Evolutionary conservation across 1,140 invertebrate species (phyloP).

Genomic region (Tenebrio molitor): DNA sequence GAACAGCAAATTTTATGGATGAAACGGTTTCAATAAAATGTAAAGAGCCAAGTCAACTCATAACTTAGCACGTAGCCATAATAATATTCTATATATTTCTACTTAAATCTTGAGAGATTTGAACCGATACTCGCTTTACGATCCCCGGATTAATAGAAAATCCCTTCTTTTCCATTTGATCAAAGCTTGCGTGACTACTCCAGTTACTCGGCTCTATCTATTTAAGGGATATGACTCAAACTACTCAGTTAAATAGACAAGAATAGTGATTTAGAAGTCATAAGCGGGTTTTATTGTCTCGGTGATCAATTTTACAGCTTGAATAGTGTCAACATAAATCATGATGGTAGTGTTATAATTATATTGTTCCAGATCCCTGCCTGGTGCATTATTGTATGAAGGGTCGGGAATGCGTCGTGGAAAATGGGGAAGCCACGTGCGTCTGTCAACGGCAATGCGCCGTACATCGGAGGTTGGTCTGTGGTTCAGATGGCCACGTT

Average conservation of each 20-base stretch:
- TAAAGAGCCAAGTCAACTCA: no score
- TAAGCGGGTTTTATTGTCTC: conserved; percentile 20
- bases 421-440: conserved; percentile 72
- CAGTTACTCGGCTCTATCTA: not conserved
- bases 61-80: no score
- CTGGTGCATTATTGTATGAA: conserved; percentile 76
- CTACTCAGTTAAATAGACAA: conserved; percentile 27
- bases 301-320: conserved; percentile 12
- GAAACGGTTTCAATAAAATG: no score
- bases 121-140: not conserved
- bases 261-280: conserved; percentile 21
- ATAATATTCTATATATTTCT: not conserved
- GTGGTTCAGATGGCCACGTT: conserved; percentile 80
- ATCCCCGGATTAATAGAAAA: conserved; percentile 12
- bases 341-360: not conserved
- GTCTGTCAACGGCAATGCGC: conserved; percentile 74
- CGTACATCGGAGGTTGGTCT: conserved; percentile 75
- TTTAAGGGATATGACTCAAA: not conserved
- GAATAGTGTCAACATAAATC: conserved; percentile 18
- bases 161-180: not conserved
- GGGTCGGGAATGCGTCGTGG: conserved; percentile 76
- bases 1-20: no score
- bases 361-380: conserved; percentile 72
- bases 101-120: not conserved
- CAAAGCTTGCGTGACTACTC: not conserved